A percentile compares a stretch with the other conserved stretches of the same genome.
Conservation (phyloP, 2,113 vertebrate species). For the Orycteropus afer region DNA sequence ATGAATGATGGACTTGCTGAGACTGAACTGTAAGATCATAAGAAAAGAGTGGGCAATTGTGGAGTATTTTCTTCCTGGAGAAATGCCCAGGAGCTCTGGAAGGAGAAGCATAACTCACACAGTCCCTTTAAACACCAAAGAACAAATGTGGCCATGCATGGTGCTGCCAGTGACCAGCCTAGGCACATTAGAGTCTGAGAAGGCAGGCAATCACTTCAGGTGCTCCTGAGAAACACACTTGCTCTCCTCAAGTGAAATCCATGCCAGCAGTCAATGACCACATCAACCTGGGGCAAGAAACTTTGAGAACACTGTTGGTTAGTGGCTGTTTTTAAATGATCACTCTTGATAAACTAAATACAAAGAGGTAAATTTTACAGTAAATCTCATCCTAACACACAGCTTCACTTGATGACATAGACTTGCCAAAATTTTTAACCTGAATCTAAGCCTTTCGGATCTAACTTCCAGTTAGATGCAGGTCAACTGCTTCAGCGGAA, state of each 20-base stretch:
- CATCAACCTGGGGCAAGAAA: background rate
- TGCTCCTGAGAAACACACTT: background rate
- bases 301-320: background rate
- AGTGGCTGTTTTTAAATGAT: background rate
- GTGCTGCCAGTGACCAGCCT: background rate
- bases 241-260: accelerated
- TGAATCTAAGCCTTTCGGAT: background rate
- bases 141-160: accelerated
- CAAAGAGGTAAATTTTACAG: background rate
- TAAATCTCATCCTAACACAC: background rate
- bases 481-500: accelerated
- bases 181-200: background rate
- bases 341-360: background rate
- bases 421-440: background rate
- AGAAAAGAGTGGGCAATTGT: accelerated
- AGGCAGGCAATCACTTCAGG: accelerated
- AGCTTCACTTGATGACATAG: accelerated
- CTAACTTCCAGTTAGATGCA: background rate
- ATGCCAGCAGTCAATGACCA: background rate
- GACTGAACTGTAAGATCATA: background rate
- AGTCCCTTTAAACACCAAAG: background rate
- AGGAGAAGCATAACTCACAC: background rate
- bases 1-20: background rate
- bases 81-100: accelerated
- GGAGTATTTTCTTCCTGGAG: accelerated